These are phyloP conservation scores for Bombus vancouverensis DNA, from an alignment of 1,140 invertebrate genomes.

Conservation along the genomic window DNA sequence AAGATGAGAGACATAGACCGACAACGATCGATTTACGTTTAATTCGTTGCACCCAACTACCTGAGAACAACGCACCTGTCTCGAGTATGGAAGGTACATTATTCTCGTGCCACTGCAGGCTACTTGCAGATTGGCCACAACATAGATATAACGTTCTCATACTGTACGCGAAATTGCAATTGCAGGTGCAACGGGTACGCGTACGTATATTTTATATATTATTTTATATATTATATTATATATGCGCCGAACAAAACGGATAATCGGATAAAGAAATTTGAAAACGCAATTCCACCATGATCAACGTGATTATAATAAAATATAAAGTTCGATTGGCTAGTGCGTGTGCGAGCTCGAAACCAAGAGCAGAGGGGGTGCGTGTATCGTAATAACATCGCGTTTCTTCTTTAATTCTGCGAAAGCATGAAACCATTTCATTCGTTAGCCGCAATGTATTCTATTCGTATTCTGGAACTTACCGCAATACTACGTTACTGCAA, in stretches of 20 bases:
- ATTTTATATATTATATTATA: not conserved
- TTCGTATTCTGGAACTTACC: not conserved
- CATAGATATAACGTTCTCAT: conserved; percentile 50
- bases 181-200: conserved; percentile 1
- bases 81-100: not conserved
- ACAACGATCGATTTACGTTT: not conserved
- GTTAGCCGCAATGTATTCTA: not conserved
- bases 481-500: not conserved
- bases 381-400: not conserved
- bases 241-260: not conserved
- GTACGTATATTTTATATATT: not conserved
- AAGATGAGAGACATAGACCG: too few species aligned
- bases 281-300: conserved; percentile 2
- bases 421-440: conserved; percentile 2
- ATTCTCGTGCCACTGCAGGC: not conserved
- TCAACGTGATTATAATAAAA: not conserved
- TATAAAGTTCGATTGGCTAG: conserved; percentile 1
- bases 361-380: not conserved
- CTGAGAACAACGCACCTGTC: conserved; percentile 45
- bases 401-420: not conserved
- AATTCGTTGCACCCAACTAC: conserved; percentile 33
- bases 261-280: conserved; percentile 23
- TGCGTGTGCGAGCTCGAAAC: not conserved
- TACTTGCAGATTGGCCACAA: conserved; percentile 25
- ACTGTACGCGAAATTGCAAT: conserved; percentile 32